Evolutionary conservation across 2,797 vertebrate genomes (phyloP).

Genomic region (Sebastes matsubarae): DNA sequence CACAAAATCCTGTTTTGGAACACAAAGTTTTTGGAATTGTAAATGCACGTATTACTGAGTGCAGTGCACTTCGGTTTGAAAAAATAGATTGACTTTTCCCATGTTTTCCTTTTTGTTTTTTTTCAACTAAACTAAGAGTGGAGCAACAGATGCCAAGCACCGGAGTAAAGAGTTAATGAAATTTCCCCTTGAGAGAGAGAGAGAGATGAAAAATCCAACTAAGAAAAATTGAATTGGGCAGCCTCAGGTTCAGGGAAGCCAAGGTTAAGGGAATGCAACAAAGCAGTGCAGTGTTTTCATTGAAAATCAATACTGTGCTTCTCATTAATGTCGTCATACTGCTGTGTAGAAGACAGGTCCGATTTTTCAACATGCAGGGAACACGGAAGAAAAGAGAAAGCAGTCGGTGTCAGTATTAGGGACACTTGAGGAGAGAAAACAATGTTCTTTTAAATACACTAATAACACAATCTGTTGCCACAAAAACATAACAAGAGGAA

Average conservation of each 20-base stretch:
- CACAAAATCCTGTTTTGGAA: conserved; percentile 26
- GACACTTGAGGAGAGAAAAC: neutral
- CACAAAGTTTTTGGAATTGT: conserved; percentile 22
- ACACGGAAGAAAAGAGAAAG: conserved; percentile 13
- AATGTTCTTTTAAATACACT: neutral
- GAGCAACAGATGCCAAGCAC: conserved; percentile 58
- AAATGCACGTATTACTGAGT: conserved; percentile 10
- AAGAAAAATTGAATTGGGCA: conserved; percentile 70
- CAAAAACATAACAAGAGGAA: neutral
- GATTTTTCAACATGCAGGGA: conserved; percentile 47
- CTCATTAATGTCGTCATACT: conserved; percentile 71
- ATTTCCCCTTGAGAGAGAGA: conserved; percentile 53
- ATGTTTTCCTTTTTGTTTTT: neutral
- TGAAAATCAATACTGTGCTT: conserved; percentile 76
- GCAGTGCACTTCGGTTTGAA: neutral
- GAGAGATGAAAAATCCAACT: conserved; percentile 51
- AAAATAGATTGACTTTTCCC: conserved; percentile 4
- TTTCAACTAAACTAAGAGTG: neutral
- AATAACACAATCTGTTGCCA: neutral
- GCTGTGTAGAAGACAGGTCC: conserved; percentile 48
- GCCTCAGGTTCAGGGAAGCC: conserved; percentile 59
- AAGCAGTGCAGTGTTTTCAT: conserved; percentile 69
- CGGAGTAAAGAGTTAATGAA: conserved; percentile 62
- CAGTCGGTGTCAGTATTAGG: neutral
- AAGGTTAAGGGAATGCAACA: conserved; percentile 79